Base-by-base conservation (phyloP, 2,113 vertebrate genomes). In the Paramisgurnus dabryanus region DNA sequence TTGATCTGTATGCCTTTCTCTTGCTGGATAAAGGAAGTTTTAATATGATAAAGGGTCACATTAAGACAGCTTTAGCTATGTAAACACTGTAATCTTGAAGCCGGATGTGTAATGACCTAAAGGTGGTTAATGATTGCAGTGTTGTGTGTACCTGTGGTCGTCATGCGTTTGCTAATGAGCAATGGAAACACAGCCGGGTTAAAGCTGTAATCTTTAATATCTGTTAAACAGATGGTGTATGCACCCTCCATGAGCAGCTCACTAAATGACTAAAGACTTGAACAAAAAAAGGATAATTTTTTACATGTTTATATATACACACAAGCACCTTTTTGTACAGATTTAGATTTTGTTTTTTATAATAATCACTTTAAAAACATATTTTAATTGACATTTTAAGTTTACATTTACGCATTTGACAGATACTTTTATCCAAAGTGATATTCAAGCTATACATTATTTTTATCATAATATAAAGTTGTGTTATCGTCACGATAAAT, bases 51-150 rank as follows among this genome's bases (percentile, higher is more conserved):
- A 50, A 74, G 61, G 55, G 34, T 7, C 50, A 43, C 68, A 67
- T 3, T 9, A 15, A 40, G 15, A 47, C 63, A 49, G 49, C 15
- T 39, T 22, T 53, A 61, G 15, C 63, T 74, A 58, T 57, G 76
- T 43, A 68, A 79, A 75, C 55, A 69, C 12, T 58, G 27, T 79
- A 79, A 79, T 83, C 77, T 66, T 65, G 49, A 0, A 50, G 39
- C 76, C 65, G 66, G 70, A 69, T 83, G 66, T 80, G 63, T 80
- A 49, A 55, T 64, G 53, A 12, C 53, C n/a, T 76, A 70, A 72
- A 57, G 50, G 60, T 78, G 45, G 9, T 41, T 43, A 18, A 50
- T 7, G 67, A 55, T 57, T 22, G 50, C n/a, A 10, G 22, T 63
- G 7, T 18, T n/a, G 12, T 55, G 47, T 76, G 74, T 76, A 45